Evolutionary conservation across 2,888 invertebrate genomes (phyloP), one percentile per base, ranked within the genome.

Genomic region (Magallana nippona): DNA sequence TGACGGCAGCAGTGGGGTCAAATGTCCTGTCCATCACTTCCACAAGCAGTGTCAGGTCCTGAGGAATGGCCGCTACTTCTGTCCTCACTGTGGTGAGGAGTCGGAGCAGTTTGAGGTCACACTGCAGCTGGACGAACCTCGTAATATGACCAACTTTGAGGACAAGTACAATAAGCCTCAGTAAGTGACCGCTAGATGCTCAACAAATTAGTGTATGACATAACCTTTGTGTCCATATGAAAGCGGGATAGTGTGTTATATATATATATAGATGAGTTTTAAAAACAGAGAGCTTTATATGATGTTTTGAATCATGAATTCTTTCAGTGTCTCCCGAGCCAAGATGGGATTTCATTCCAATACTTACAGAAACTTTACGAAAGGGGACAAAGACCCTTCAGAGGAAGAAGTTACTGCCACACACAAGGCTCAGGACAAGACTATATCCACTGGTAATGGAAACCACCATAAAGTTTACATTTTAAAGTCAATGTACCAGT

Each of bases 31-130:
- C 27, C 98, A 98, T 94, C 96, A 97, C 88, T 98, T 97, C 94
- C 98, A 98, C 95, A 95, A 96, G 83, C 96, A 96, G 83, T 98
- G 98, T 92, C 96, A 96, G 17, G 93, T 93, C 19, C 89, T 93
- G 55, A 93, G 94, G 86, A 95, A 95, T 77, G 95, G 95, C 62
- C 95, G 95, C 85, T 94, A 94, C 77, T 93, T 95, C 86, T 97
- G 97, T 93, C 97, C 97, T 5, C 97, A 97, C 92, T 97, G 97
- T 93, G 96, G 96, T 10, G 80, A 94, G 94, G 89, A 96, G 84
- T 95, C 96, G 0, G 94, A 95, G 0, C 95, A 95, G 63, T 94
- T 94, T 82, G 95, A 96, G 90, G 95, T 96, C 56, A 93, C 95
- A 56, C 95, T 97, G n/a, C 71, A 78, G 27, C 32, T 86, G 60